Evolutionary conservation across 2,797 vertebrate species (phyloP), one percentile per base, ranked within the genome.

Genomic region (Gephyroberyx darwinii): DNA sequence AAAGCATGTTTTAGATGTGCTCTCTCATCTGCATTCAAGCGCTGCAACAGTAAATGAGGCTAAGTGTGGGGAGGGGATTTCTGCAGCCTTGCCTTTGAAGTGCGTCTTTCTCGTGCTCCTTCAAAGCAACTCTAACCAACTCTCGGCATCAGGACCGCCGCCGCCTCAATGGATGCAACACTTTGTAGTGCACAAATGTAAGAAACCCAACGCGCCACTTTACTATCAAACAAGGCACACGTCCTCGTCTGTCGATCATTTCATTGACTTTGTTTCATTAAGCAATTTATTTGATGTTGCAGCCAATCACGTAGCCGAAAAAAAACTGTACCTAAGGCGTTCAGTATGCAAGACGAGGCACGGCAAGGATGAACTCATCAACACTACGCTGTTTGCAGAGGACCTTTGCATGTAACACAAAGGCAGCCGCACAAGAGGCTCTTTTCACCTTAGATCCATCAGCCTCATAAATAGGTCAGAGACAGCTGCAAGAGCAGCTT

Each of bases 391-490:
- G 20, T 6, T 0, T 0, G 48, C 19, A 56, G 14, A 52, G 31
- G 71, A 55, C 51, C 33, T 70, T 70, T 31, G 31, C 5, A 3
- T 52, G 60, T 63, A 74, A 75, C 56, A 84, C 74, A 87, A 81
- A 82, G 71, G 31, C 33, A 53, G 31, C 22, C 16, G 0, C 65
- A 80, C 71, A 72, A 85, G 73, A 51, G 67, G 37, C 65, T 81
- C 82, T 68, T 69, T 88, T 81, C 74, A 85, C 81, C 74, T 85
- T 82, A 2, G 35, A 84, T 82, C 81, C 80, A 75, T 84, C 75
- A 62, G 80, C 69, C 71, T 80, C 65, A 81, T 57, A 86, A 86
- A 87, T 87, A 77, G 86, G 85, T 87, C 86, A 86, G 80, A 78
- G 62, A 68, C 83, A 61, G 80, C 75, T 83, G 83, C 74, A 3